Conservation (phyloP, 2,797 vertebrate species). For the Chiroxiphia lanceolata region DNA sequence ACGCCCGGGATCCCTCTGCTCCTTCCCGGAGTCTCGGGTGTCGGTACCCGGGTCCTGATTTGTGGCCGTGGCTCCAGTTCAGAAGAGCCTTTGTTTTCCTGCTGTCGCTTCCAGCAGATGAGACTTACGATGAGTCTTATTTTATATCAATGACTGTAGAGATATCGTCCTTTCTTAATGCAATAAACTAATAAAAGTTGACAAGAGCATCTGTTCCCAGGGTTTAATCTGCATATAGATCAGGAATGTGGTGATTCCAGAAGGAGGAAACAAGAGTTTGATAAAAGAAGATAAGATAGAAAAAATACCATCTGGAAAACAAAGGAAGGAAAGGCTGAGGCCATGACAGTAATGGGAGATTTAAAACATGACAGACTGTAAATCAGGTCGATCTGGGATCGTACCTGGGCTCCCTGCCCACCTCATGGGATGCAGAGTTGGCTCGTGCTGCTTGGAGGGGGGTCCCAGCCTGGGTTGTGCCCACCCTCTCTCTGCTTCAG, state of each 20-base stretch:
- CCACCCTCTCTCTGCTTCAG: not conserved
- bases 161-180: slow-evolving; percentile 2
- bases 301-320: slow-evolving; percentile 16
- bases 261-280: slow-evolving; percentile 65
- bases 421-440: not conserved
- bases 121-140: not conserved
- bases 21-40: not conserved
- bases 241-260: slow-evolving; percentile 62
- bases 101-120: not conserved
- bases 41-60: rapidly evolving
- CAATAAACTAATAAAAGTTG: slow-evolving; percentile 64
- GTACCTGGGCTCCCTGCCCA: not conserved
- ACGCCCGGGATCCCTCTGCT: rapidly evolving
- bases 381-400: not conserved
- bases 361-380: not conserved
- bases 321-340: slow-evolving; percentile 15
- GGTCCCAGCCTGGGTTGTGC: rapidly evolving
- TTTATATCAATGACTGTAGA: not conserved
- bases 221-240: slow-evolving; percentile 70
- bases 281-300: slow-evolving; percentile 63
- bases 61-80: not conserved
- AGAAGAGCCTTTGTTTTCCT: not conserved
- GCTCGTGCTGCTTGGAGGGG: not conserved
- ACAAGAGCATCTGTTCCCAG: slow-evolving; percentile 69
- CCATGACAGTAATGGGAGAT: slow-evolving; percentile 6